Base-by-base conservation (phyloP, 92 coral and sea anemone genomes). In the Epizoanthus fatuus region DNA sequence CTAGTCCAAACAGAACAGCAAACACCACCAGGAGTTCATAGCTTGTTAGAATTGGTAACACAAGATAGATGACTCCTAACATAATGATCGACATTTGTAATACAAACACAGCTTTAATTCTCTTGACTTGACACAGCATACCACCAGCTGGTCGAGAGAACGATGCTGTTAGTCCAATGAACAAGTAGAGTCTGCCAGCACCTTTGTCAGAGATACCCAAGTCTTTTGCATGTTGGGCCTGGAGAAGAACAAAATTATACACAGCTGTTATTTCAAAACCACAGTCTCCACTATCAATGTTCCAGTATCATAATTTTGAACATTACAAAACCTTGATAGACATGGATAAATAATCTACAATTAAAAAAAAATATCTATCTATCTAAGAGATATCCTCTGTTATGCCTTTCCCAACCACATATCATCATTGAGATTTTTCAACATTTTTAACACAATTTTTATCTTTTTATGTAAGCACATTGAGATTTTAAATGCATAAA, bases 161-260 rank as follows among this genome's bases (percentile, higher is more conserved):
- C 15, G 63, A 51, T 20, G 47, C 79, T 7, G 64, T 13, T 44
- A 74, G 38, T 52, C 79, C 76, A 10, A 71, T 71, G 56, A 74
- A 53, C 44, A 74, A 29, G 22, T 74, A 74, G 4, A 74, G 79
- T 4, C 20, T 32, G 63, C 63, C 79, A 53, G n/a, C 25, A 32
- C 37, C 79, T 53, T 29, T 45, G 19, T 74, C 63, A 29, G 63
- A 11, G 58, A 74, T 29, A 37, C 64, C 79, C 15, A 25, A 35
- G 29, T 74, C 79, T 20, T 53, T 74, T 6, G 79, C 79, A 52
- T 74, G 79, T 54, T 74, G 79, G 56, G 79, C 79, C 79, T 74
- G 63, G 12, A 29, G 58, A 12, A 74, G 40, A 32, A 52, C 2
- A 12, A 25, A 14, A 14, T 22, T 22, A 22, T 5, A 3, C 0